These are phyloP conservation scores for Noctilio leporinus DNA, from an alignment of 2,113 vertebrate genomes.

Conservation along the genomic window DNA sequence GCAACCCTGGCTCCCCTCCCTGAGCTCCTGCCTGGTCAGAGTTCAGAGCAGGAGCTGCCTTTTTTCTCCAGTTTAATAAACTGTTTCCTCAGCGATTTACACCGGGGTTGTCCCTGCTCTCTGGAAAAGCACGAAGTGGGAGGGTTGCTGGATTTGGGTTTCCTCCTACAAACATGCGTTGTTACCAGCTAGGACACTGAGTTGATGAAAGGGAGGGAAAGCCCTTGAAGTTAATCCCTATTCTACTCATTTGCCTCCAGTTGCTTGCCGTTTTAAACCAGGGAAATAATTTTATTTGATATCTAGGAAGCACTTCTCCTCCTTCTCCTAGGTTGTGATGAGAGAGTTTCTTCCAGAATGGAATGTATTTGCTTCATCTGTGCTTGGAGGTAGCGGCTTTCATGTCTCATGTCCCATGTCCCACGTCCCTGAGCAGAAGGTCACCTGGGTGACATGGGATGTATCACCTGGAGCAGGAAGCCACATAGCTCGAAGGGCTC, in stretches of 20 bases:
- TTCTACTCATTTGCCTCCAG: not conserved
- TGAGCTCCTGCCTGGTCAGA: not conserved
- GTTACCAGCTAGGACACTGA: not conserved
- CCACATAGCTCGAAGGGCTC: not conserved
- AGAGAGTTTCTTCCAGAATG: not conserved
- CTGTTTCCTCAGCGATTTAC: not conserved
- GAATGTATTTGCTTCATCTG: not conserved
- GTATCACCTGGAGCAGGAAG: not conserved
- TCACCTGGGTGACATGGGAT: too few species aligned
- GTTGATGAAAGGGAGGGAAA: not conserved
- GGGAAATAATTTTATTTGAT: not conserved
- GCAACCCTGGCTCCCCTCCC: not conserved
- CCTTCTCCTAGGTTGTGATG: not conserved
- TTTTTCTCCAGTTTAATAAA: not conserved
- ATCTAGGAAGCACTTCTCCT: not conserved
- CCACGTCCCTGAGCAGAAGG: not conserved
- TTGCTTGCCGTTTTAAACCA: not conserved
- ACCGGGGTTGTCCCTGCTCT: not conserved
- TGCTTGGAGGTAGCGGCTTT: not conserved
- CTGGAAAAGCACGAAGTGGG: not conserved
- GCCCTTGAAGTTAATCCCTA: not conserved
- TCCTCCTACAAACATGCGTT: not conserved
- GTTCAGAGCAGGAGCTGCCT: not conserved
- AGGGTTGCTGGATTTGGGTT: not conserved
- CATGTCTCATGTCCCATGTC: not conserved